phyloP scores from a whole-genome alignment of 1,140 invertebrate genomes.

The Caenorhabditis brenneri region DNA sequence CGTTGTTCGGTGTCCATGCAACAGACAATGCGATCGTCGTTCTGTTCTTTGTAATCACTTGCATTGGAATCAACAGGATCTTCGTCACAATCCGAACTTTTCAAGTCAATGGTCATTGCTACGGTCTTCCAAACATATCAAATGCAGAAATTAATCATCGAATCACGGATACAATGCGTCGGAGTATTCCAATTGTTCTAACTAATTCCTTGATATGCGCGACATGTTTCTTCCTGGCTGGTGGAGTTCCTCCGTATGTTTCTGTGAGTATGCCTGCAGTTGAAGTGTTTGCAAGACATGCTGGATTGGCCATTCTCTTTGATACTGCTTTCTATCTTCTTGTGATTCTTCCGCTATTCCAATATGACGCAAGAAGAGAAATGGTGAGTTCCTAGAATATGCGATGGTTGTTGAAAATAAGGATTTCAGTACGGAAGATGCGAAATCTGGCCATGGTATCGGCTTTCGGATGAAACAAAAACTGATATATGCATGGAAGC shows the following conservation, averaged over 20 bases:
- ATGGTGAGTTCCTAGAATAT: neutral
- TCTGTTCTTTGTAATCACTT: constrained; percentile 87
- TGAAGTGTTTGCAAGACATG: constrained; percentile 29
- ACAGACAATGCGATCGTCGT: constrained; percentile 91
- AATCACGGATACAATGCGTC: neutral
- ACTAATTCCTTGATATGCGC: constrained; percentile 80
- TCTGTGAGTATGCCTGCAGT: constrained; percentile 16
- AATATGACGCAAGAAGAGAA: constrained; percentile 12
- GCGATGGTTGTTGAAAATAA: neutral
- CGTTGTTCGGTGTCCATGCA: constrained; percentile 79
- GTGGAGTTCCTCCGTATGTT: constrained; percentile 7
- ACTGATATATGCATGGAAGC: neutral
- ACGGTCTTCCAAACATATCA: neutral
- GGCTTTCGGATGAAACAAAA: neutral
- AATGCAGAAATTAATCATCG: constrained; percentile 2
- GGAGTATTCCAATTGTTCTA: constrained; percentile 28
- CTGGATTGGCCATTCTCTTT: constrained; percentile 14
- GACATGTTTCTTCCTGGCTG: constrained; percentile 27
- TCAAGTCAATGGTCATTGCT: constrained; percentile 4
- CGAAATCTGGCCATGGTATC: constrained; percentile 22
- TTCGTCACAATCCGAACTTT: constrained; percentile 80
- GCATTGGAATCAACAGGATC: constrained; percentile 94
- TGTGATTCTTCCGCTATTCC: neutral
- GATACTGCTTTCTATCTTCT: constrained; percentile 11
- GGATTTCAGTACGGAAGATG: neutral